These are phyloP conservation scores for Tetramorium alpestre DNA, from an alignment of 1,140 invertebrate genomes.

Conservation along the genomic window DNA sequence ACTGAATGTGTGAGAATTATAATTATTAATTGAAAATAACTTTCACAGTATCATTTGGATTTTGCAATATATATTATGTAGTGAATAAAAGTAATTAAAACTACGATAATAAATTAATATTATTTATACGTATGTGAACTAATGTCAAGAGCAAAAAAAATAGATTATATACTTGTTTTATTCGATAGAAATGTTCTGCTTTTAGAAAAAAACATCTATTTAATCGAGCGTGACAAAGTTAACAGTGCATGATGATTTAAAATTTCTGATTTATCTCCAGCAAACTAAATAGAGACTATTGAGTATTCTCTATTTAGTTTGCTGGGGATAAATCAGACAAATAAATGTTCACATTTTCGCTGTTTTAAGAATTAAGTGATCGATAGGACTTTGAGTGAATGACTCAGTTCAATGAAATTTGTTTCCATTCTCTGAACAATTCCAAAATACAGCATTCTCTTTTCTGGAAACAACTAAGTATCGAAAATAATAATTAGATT, in stretches of 20 bases:
- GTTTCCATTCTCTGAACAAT: constrained; percentile 23
- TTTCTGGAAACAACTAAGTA: constrained; percentile 47
- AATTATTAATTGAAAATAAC: neutral
- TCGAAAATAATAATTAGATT: constrained; percentile 58
- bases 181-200: neutral
- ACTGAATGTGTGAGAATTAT: neutral
- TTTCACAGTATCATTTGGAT: neutral
- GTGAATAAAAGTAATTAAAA: constrained; percentile 8
- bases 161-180: constrained; percentile 1
- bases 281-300: constrained; percentile 54
- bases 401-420: constrained; percentile 56
- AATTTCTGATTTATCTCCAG: constrained; percentile 7
- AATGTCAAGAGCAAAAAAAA: neutral
- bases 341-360: constrained; percentile 8
- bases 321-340: neutral
- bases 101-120: neutral
- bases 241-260: neutral
- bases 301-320: too few species aligned
- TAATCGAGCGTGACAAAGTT: constrained; percentile 3
- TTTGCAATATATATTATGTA: neutral
- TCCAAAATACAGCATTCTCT: constrained; percentile 48
- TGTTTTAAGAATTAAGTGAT: constrained; percentile 39
- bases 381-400: constrained; percentile 60
- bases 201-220: neutral
- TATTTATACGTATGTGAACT: neutral